phyloP scores from a whole-genome alignment of 2,888 invertebrate genomes.

The Chrysomela aeneicollis region DNA sequence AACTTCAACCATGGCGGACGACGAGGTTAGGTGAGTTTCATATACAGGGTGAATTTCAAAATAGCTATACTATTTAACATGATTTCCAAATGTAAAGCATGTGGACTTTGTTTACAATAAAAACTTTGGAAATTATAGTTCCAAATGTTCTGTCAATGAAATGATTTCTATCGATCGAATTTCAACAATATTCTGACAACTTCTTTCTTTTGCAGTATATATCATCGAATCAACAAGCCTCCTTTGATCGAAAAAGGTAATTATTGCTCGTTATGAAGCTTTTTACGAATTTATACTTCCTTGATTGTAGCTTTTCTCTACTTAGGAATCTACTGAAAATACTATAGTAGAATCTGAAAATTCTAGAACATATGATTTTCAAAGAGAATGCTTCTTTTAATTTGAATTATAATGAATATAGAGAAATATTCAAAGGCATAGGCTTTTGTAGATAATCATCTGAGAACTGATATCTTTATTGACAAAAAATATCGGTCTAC shows the following conservation, averaged over 20 bases:
- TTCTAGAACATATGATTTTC: background rate
- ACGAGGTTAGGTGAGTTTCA: constrained; percentile 88
- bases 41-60: background rate
- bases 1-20: constrained; percentile 86
- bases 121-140: too few relatives aligned
- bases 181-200: background rate
- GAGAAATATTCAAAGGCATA: background rate
- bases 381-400: background rate
- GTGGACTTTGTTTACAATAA: too few relatives aligned
- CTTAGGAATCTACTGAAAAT: constrained; percentile 24
- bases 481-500: background rate
- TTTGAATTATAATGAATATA: too few relatives aligned
- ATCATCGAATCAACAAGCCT: constrained; percentile 8
- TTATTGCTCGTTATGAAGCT: constrained; percentile 21
- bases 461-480: background rate
- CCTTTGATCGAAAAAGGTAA: constrained; percentile 32
- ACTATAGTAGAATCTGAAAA: constrained; percentile 22
- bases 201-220: constrained; percentile 36
- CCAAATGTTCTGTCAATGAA: too few relatives aligned
- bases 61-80: background rate
- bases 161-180: too few relatives aligned
- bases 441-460: background rate
- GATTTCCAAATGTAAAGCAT: too few relatives aligned
- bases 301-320: constrained; percentile 20
- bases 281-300: background rate